Evolutionary conservation across 2,888 invertebrate genomes (phyloP).

Genomic region (Pyrrhia umbra): DNA sequence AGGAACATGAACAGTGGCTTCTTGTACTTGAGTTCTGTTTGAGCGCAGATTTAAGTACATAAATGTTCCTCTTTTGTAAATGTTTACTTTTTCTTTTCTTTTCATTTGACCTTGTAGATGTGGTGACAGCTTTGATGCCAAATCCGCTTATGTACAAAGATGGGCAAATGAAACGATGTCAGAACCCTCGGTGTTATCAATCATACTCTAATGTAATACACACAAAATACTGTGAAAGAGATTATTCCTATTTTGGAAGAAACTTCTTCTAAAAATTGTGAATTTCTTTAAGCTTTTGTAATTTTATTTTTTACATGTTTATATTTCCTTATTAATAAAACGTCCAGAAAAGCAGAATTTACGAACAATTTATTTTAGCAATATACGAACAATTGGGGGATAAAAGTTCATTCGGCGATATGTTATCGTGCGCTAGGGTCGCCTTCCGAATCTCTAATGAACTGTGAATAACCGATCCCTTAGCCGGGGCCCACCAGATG

Average conservation of each 20-base stretch:
- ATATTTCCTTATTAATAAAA: background rate
- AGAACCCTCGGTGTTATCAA: slow-evolving; percentile 50
- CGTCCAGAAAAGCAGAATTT: slow-evolving; percentile 20
- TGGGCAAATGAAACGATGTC: slow-evolving; percentile 49
- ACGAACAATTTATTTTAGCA: slow-evolving; percentile 47
- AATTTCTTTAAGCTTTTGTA: background rate
- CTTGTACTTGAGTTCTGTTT: slow-evolving; percentile 22
- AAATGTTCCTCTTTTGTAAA: slow-evolving; percentile 13
- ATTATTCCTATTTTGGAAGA: slow-evolving; percentile 40
- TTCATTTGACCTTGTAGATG: slow-evolving; percentile 31
- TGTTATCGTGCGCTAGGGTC: slow-evolving; percentile 68
- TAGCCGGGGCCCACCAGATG: slow-evolving; percentile 69
- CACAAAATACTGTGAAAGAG: slow-evolving; percentile 42
- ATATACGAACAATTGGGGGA: slow-evolving; percentile 51
- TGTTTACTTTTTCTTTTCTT: slow-evolving; percentile 29
- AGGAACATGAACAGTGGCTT: slow-evolving; percentile 29
- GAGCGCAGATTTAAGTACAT: slow-evolving; percentile 33
- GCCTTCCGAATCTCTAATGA: slow-evolving; percentile 76
- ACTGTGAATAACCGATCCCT: slow-evolving; percentile 70
- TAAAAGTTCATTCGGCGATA: slow-evolving; percentile 69
- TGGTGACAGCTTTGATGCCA: slow-evolving; percentile 45
- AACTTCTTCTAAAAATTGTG: slow-evolving; percentile 12
- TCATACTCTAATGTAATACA: slow-evolving; percentile 27
- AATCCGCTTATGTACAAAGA: slow-evolving; percentile 50
- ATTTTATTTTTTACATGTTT: slow-evolving; percentile 7